Evolutionary conservation across 1,140 invertebrate species (phyloP), one percentile per base, ranked within the genome.

Genomic region (Bicyclus anynana): DNA sequence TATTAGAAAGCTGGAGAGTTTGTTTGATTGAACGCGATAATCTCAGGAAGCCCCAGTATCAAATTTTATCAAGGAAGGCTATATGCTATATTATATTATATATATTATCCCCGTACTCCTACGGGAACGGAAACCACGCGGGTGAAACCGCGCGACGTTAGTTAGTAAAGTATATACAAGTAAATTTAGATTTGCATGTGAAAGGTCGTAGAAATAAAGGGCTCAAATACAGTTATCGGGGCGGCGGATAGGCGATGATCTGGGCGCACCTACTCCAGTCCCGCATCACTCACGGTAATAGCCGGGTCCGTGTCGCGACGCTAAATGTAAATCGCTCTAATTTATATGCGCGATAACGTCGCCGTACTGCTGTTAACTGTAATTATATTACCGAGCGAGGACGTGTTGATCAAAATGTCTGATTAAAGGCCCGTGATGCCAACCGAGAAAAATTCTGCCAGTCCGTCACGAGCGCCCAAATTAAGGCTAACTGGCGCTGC

Each of bases 281-380:
- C 75, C 75, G 76, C 77, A 84, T 83, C 84, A 80, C 72, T 84
- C 80, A 80, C 76, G 74, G 77, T 84, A 85, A 85, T 78, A 76
- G 80, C 76, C 61, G 74, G 69, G 69, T 78, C 74, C 73, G 76
- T 78, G 78, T 77, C 74, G 77, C 77, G 76, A 63, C 73, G 76
- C 74, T 77, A 77, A 85, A 87, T 87, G 84, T 86, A 86, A 86
- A 87, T 87, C 81, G 77, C 67, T 79, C 83, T 86, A 87, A 87
- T 87, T 87, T 87, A 86, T 84, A 86, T 80, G 79, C 73, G 72
- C 79, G 84, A 87, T 85, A 87, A 84, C 84, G 81, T 86, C 83
- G 73, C 69, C 77, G 75, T 75, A 75, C 78, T 79, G 81, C 84
- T 86, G 84, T 86, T 87, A 84, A 84, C 77, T 83, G 84, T 87